A percentile compares a stretch with the other conserved stretches of the same genome.
Evolutionary conservation across 1,140 invertebrate species (phyloP).

Genomic region (Zaprionus tsacasi): DNA sequence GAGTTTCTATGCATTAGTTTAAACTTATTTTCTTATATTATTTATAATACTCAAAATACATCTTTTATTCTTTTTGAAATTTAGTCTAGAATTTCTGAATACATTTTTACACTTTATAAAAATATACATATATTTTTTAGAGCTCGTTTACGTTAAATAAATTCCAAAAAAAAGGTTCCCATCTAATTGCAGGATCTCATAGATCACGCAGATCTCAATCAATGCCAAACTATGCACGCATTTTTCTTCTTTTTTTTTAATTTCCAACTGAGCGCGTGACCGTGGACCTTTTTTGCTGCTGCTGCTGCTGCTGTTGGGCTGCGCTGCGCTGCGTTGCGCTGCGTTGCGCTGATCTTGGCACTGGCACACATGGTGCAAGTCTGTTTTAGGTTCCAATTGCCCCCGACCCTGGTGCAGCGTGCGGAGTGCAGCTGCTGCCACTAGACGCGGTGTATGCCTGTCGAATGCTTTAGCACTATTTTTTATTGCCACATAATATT

Average conservation of each 20-base stretch:
- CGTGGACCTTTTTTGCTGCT: slow-evolving; percentile 59
- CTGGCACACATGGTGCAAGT: slow-evolving; percentile 81
- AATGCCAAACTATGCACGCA: slow-evolving; percentile 20
- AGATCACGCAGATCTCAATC: not conserved
- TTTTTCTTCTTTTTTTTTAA: slow-evolving; percentile 8
- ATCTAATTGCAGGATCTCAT: not conserved
- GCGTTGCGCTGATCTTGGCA: slow-evolving; percentile 52
- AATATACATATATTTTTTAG: too few relatives aligned
- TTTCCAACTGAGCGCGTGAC: slow-evolving; percentile 72
- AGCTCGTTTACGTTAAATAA: too few relatives aligned
- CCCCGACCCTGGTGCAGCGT: slow-evolving; percentile 16
- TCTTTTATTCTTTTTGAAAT: too few relatives aligned
- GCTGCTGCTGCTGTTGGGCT: slow-evolving; percentile 3
- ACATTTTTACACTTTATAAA: too few relatives aligned
- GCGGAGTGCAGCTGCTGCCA: slow-evolving; percentile 42
- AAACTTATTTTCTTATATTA: too few relatives aligned
- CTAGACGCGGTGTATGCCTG: slow-evolving; percentile 47
- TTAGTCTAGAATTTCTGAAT: too few relatives aligned
- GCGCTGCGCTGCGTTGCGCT: slow-evolving; percentile 10
- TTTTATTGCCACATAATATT: slow-evolving; percentile 78
- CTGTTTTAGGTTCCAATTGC: slow-evolving; percentile 62
- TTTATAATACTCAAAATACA: too few relatives aligned
- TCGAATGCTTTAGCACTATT: slow-evolving; percentile 82
- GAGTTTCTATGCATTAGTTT: too few relatives aligned
- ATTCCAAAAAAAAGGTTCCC: not conserved